phyloP scores from a whole-genome alignment of 2,113 vertebrate species.

The Anser brachyrhynchus region DNA sequence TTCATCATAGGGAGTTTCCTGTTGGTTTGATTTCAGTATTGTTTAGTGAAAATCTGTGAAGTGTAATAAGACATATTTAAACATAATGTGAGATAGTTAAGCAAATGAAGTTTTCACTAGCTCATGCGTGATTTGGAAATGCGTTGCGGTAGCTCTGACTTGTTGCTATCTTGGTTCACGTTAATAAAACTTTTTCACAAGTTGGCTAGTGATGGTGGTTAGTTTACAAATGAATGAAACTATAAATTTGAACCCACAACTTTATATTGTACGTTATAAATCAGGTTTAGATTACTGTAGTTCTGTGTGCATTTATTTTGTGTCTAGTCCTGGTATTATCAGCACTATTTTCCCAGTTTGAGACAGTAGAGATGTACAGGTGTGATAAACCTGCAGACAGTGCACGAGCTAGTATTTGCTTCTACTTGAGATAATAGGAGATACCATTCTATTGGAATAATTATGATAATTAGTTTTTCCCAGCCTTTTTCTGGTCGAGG shows the following conservation, averaged over 20 bases:
- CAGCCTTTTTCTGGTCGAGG: not conserved
- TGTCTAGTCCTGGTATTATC: conserved; percentile 25
- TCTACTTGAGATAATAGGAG: not conserved
- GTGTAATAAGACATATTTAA: not conserved
- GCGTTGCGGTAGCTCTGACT: not conserved
- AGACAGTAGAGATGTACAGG: not conserved
- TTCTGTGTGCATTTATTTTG: not conserved
- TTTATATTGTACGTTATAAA: not conserved
- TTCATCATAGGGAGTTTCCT: not conserved
- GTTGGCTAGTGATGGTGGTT: not conserved
- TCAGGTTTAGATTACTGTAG: not conserved
- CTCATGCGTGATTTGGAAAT: not conserved
- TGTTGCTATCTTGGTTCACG: not conserved
- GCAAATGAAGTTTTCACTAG: not conserved
- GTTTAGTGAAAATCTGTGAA: not conserved
- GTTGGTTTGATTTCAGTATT: not conserved
- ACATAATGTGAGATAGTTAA: not conserved
- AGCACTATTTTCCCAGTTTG: conserved; percentile 22
- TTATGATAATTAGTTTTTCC: conserved; percentile 31
- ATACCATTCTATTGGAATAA: conserved; percentile 40
- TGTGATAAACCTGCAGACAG: conserved; percentile 27
- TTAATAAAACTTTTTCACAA: not conserved
- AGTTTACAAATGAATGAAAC: not conserved
- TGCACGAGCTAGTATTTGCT: conserved; percentile 32
- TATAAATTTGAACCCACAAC: not conserved